These are phyloP conservation scores for Epinephelus moara DNA, from an alignment of 2,113 vertebrate species.

Conservation along the genomic window DNA sequence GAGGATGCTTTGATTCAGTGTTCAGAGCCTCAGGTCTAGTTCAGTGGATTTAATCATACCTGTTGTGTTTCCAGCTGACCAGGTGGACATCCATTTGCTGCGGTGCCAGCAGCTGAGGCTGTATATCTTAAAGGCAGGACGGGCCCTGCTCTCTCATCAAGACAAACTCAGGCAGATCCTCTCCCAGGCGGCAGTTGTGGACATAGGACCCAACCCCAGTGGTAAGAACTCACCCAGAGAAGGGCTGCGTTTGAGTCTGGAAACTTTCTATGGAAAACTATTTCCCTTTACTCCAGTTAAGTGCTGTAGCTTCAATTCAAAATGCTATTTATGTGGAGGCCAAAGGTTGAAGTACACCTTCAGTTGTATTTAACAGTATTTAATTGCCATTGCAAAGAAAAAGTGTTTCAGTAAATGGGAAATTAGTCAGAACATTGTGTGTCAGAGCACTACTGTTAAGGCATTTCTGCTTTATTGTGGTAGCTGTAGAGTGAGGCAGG, in stretches of 20 bases:
- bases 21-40: background rate
- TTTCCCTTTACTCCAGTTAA: background rate
- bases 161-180: conserved; percentile 96
- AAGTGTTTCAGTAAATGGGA: too few species aligned
- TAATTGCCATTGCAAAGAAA: background rate
- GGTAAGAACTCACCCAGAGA: conserved; percentile 80
- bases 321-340: background rate
- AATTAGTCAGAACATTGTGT: too few species aligned
- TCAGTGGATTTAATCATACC: conserved; percentile 7
- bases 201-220: conserved; percentile 81
- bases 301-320: background rate
- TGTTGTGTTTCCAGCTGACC: conserved; percentile 84
- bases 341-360: background rate
- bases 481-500: too few species aligned
- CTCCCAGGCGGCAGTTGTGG: conserved; percentile 93
- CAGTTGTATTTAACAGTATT: background rate
- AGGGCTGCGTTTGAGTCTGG: background rate
- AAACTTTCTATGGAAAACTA: background rate
- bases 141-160: conserved; percentile 94
- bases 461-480: too few species aligned
- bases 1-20: background rate
- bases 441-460: too few species aligned
- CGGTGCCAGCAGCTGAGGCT: conserved; percentile 95
- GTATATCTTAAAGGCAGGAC: conserved; percentile 94
- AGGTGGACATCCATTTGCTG: conserved; percentile 94